Evolutionary conservation across 92 coral and sea anemone species (phyloP).

Genomic region (Porites rus): DNA sequence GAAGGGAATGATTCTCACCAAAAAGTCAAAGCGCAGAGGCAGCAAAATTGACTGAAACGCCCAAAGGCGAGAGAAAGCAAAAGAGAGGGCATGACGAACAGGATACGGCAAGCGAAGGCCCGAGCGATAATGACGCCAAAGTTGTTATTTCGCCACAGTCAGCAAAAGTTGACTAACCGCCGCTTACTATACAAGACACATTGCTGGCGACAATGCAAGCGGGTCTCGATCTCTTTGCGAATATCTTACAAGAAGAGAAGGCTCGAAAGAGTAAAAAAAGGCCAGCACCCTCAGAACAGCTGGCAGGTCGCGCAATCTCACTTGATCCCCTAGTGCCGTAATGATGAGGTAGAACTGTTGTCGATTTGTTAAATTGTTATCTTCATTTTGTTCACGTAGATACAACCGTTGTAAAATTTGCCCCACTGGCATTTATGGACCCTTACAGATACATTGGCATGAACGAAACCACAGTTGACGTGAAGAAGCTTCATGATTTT

Average conservation of each 20-base stretch:
- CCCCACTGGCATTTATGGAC: slow-evolving; percentile 63
- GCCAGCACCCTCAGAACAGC: too few species aligned
- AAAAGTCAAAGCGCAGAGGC: slow-evolving; percentile 10
- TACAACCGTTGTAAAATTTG: slow-evolving; percentile 60
- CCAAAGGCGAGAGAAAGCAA: not conserved
- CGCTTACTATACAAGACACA: slow-evolving; percentile 4
- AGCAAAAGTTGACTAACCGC: not conserved
- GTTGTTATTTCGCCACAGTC: not conserved
- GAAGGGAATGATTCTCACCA: too few species aligned
- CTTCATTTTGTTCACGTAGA: not conserved
- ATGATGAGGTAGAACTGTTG: too few species aligned
- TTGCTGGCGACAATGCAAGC: slow-evolving; percentile 18
- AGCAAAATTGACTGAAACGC: not conserved
- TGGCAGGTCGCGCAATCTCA: too few species aligned
- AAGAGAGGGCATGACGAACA: not conserved
- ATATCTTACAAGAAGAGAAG: not conserved
- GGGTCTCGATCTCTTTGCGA: not conserved
- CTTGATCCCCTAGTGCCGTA: too few species aligned
- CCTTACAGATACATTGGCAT: slow-evolving; percentile 56
- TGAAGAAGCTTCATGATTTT: slow-evolving; percentile 32
- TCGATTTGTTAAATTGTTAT: too few species aligned
- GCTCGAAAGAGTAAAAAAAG: too few species aligned
- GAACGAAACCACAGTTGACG: slow-evolving; percentile 38
- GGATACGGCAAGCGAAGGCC: not conserved
- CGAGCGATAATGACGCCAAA: slow-evolving; percentile 11